These are phyloP conservation scores for Asteroscopus sphinx DNA, from an alignment of 2,888 invertebrate species.

Conservation along the genomic window DNA sequence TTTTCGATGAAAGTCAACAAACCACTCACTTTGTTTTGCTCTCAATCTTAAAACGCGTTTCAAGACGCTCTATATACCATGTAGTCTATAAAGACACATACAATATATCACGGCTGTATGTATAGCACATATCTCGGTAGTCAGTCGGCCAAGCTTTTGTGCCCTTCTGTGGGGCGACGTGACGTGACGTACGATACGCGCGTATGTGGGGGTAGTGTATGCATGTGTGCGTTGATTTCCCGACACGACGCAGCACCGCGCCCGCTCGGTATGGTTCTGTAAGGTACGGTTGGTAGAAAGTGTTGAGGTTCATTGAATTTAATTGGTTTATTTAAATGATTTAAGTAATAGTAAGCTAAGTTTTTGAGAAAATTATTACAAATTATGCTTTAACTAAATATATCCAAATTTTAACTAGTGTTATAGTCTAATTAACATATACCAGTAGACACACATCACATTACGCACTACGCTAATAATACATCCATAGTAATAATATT, in stretches of 20 bases:
- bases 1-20: conserved; percentile 4
- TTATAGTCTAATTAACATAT: too few relatives aligned
- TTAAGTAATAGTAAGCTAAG: too few relatives aligned
- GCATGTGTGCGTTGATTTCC: conserved; percentile 87
- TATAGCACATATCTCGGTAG: conserved; percentile 77
- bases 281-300: conserved; percentile 65
- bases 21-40: conserved; percentile 23
- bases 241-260: conserved; percentile 77
- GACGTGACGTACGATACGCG: conserved; percentile 58
- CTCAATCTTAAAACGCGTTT: conserved; percentile 11
- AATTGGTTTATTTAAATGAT: conserved; percentile 4
- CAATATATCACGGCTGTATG: conserved; percentile 58
- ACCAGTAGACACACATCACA: too few relatives aligned
- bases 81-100: conserved; percentile 36
- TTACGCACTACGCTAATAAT: too few relatives aligned
- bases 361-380: too few relatives aligned
- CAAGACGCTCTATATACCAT: conserved; percentile 45
- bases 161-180: conserved; percentile 72
- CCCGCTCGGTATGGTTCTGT: conserved; percentile 70
- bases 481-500: too few relatives aligned
- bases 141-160: conserved; percentile 86
- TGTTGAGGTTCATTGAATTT: conserved; percentile 40
- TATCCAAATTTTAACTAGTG: too few relatives aligned
- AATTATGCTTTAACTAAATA: too few relatives aligned
- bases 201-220: conserved; percentile 58